Conservation (phyloP, 2,797 vertebrate genomes). For the Phataginus tricuspis region DNA sequence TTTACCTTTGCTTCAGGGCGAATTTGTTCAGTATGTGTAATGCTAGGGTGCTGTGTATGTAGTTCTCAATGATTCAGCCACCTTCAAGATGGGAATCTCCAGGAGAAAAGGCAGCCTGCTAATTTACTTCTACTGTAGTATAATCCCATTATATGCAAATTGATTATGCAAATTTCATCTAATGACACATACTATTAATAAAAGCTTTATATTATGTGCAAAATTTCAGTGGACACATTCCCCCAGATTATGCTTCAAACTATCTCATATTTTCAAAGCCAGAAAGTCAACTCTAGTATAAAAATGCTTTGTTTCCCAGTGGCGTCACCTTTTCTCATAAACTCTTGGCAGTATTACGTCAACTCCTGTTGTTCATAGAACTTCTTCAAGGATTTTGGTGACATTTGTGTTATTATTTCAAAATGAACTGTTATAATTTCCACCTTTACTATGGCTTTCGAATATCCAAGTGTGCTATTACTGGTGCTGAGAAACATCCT, state of each 20-base stretch:
- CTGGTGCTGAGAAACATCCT: slow-evolving; percentile 49
- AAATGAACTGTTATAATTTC: slow-evolving; percentile 10
- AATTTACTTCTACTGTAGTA: slow-evolving; percentile 13
- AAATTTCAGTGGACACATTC: background rate
- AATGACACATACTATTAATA: slow-evolving; percentile 61
- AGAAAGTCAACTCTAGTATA: background rate
- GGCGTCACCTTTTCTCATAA: background rate
- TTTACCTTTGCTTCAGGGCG: background rate
- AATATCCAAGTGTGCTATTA: slow-evolving; percentile 5
- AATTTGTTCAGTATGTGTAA: rapidly evolving
- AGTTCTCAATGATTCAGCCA: background rate
- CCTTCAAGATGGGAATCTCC: background rate
- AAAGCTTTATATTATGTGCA: slow-evolving; percentile 22
- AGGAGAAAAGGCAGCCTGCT: slow-evolving; percentile 15
- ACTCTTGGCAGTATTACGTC: background rate
- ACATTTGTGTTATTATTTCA: slow-evolving; percentile 38
- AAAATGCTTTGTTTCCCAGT: slow-evolving; percentile 21
- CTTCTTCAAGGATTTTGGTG: slow-evolving; percentile 36
- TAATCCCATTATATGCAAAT: slow-evolving; percentile 41
- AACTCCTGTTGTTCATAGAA: background rate
- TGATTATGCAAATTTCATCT: slow-evolving; percentile 40
- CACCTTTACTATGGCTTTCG: slow-evolving; percentile 26
- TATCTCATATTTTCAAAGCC: slow-evolving; percentile 49
- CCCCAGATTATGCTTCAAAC: background rate
- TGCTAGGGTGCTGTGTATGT: background rate